A percentile compares a stretch with the other conserved stretches of the same genome.
phyloP scores from a whole-genome alignment of 2,797 vertebrate genomes.

The Cirrhinus molitorella region DNA sequence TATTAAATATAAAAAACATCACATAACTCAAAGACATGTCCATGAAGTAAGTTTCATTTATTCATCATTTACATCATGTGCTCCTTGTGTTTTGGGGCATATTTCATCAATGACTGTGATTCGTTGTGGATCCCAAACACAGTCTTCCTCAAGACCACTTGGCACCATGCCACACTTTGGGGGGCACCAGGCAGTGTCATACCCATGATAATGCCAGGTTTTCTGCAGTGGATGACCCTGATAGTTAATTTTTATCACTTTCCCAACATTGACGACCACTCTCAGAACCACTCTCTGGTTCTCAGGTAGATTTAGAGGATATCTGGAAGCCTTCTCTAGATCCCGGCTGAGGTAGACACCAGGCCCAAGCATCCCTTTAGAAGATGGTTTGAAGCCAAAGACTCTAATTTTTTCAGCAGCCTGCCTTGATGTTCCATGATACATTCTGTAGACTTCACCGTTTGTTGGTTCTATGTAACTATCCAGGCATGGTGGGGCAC shows the following conservation, averaged over 20 bases:
- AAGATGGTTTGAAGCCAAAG: slow-evolving; percentile 47
- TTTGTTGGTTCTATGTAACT: background rate
- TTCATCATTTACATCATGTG: fast-evolving
- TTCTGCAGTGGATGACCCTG: slow-evolving; percentile 49
- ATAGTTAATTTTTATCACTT: slow-evolving; percentile 51
- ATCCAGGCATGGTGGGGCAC: background rate
- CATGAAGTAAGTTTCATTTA: background rate
- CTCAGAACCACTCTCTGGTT: background rate
- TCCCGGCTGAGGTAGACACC: slow-evolving; percentile 78
- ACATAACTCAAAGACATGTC: background rate
- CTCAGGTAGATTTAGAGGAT: slow-evolving; percentile 46
- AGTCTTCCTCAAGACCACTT: slow-evolving; percentile 57
- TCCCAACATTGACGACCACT: slow-evolving; percentile 55
- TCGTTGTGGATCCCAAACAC: slow-evolving; percentile 41
- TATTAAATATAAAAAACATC: too few relatives aligned
- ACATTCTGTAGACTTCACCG: slow-evolving; percentile 68
- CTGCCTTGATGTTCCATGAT: slow-evolving; percentile 67
- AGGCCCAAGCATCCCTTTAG: slow-evolving; percentile 65
- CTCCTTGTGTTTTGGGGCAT: background rate
- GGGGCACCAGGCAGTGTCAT: slow-evolving; percentile 64
- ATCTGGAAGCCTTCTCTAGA: slow-evolving; percentile 70
- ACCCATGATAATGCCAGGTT: slow-evolving; percentile 55
- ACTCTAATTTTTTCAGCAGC: background rate
- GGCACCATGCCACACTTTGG: slow-evolving; percentile 53
- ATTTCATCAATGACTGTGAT: slow-evolving; percentile 21